Base-by-base conservation (phyloP, 2,888 invertebrate genomes). In the Apotomis betuletana region DNA sequence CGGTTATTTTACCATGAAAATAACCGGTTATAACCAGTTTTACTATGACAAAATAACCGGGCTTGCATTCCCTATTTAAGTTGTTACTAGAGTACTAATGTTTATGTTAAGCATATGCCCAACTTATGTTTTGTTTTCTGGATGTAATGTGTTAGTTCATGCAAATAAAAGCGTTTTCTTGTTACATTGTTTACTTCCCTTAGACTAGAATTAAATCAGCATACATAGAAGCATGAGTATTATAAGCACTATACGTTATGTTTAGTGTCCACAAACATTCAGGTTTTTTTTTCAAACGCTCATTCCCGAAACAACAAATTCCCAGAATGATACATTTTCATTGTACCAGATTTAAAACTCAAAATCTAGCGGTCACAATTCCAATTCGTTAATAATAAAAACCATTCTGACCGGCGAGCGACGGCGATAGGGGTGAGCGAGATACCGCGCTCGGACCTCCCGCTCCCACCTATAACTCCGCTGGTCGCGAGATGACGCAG, bases 91-190 rank as follows among this genome's bases (percentile, higher is more conserved):
- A 67, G 44, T 27, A 27, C 41, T 68, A 41, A 44, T 68, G 68
- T 46, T 68, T 41, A 5, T 41, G 10, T 49, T 49, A 60, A 60
- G 68, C 60, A 44, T 60, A 27, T 44, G 3, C 49, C 49, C 10
- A 49, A 49, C 49, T 49, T 49, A 49, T 9, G 41, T 41, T 41
- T 49, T 61, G 10, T 27, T 27, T 27, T 27, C 10, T 51, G 49
- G 52, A 5, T 15, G 12, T 64, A 15, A 59, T 44, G 6, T 68
- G 54, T 68, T 60, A 52, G 52, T 67, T 46, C 70, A 70, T 65
- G 65, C 55, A 70, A 70, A 70, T 70, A 70, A 70, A 70, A 70
- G 70, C 60, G 13, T 55, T 70, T 67, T 70, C 38, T 44, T 70
- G 60, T 61, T 61, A 65, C 12, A 70, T 49, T 41, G 60, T 70